These are phyloP conservation scores for Epinotia demarniana DNA, from an alignment of 2,888 invertebrate genomes.

Conservation along the genomic window DNA sequence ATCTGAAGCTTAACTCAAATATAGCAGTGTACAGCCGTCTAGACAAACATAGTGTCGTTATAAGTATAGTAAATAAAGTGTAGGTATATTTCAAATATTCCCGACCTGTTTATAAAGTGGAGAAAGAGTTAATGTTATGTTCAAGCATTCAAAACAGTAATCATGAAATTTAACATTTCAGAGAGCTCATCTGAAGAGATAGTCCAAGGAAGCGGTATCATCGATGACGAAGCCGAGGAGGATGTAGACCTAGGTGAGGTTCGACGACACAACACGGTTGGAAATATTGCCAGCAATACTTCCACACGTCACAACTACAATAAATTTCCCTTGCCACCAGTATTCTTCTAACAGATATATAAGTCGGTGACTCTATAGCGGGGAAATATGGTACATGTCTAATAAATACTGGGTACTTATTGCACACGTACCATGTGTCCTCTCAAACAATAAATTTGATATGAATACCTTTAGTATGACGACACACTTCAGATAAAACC, in stretches of 20 bases:
- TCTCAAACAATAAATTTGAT: neutral
- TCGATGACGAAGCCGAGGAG: neutral
- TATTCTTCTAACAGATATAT: neutral
- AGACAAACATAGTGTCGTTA: too few species aligned
- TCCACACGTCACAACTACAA: neutral
- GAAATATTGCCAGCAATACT: neutral
- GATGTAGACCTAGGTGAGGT: neutral
- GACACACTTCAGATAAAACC: slow-evolving; percentile 8
- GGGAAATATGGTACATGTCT: neutral
- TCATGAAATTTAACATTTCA: neutral
- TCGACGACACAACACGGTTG: neutral
- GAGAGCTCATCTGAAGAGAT: slow-evolving; percentile 9
- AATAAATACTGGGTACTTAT: neutral
- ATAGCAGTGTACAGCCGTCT: too few species aligned
- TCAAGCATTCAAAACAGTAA: neutral
- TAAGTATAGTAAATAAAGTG: too few species aligned
- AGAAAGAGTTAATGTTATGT: neutral
- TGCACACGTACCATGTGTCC: neutral
- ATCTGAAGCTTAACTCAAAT: too few species aligned
- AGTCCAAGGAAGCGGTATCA: neutral
- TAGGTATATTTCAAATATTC: too few species aligned
- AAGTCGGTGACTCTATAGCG: neutral
- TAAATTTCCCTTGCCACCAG: neutral
- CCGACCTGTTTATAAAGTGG: neutral
- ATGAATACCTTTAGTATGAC: slow-evolving; percentile 17